These are phyloP conservation scores for Argyra leucocephala DNA, from an alignment of 2,888 invertebrate genomes.

Conservation along the genomic window DNA sequence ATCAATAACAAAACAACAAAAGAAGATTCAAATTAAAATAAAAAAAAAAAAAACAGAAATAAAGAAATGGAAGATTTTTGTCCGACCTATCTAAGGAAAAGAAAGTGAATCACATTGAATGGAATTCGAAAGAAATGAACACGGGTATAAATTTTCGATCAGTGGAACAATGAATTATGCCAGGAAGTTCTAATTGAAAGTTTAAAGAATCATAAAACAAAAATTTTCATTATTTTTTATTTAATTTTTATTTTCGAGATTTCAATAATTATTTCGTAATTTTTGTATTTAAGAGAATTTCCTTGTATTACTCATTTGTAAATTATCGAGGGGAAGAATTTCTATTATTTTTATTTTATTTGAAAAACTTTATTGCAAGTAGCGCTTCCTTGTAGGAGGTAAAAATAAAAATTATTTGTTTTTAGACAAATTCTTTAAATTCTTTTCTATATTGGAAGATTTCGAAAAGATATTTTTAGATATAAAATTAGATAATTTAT, in stretches of 20 bases:
- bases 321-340: neutral
- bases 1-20: too few relatives aligned
- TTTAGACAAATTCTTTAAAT: neutral
- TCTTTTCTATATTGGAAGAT: neutral
- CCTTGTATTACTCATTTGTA: slow-evolving; percentile 1
- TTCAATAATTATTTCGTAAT: neutral
- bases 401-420: neutral
- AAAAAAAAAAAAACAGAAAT: too few relatives aligned
- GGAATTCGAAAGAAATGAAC: neutral
- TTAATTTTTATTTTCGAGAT: too few relatives aligned
- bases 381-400: neutral
- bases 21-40: too few relatives aligned
- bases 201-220: neutral
- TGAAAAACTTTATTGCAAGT: neutral
- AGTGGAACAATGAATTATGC: neutral
- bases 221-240: too few relatives aligned
- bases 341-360: neutral
- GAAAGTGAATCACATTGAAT: neutral
- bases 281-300: neutral
- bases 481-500: too few relatives aligned
- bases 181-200: neutral
- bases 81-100: too few relatives aligned
- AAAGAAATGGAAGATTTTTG: neutral
- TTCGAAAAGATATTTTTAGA: neutral
- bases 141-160: neutral